Evolutionary conservation across 92 coral and sea anemone genomes (phyloP).

Genomic region (Micromussa lordhowensis): DNA sequence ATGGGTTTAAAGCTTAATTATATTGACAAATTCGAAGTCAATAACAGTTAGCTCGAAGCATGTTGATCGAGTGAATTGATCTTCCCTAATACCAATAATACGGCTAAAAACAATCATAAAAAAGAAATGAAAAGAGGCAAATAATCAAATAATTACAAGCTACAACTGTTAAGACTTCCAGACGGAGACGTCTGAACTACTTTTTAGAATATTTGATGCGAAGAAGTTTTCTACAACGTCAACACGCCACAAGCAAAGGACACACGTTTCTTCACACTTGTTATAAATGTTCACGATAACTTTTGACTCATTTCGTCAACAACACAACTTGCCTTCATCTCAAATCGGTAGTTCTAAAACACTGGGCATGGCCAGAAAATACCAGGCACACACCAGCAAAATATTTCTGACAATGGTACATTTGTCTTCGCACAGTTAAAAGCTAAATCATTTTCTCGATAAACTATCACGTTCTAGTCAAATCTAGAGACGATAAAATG

Average conservation of each 20-base stretch:
- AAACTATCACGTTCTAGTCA: too few relatives aligned
- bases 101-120: background rate
- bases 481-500: background rate
- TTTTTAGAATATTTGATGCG: slow-evolving; percentile 1
- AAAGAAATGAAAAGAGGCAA: background rate
- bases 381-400: slow-evolving; percentile 40
- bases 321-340: background rate
- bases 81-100: background rate
- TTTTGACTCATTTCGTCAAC: background rate
- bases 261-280: background rate
- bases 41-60: background rate
- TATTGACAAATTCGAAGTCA: background rate
- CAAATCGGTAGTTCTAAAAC: background rate
- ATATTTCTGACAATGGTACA: background rate
- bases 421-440: background rate
- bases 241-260: slow-evolving; percentile 7
- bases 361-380: background rate
- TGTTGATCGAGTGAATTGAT: background rate
- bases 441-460: background rate
- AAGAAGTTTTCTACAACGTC: background rate
- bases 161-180: background rate
- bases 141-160: slow-evolving; percentile 4
- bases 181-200: background rate
- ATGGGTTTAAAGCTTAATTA: background rate
- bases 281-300: background rate